These are phyloP conservation scores for Ladona fulva DNA, from an alignment of 1,140 invertebrate species.

Conservation along the genomic window DNA sequence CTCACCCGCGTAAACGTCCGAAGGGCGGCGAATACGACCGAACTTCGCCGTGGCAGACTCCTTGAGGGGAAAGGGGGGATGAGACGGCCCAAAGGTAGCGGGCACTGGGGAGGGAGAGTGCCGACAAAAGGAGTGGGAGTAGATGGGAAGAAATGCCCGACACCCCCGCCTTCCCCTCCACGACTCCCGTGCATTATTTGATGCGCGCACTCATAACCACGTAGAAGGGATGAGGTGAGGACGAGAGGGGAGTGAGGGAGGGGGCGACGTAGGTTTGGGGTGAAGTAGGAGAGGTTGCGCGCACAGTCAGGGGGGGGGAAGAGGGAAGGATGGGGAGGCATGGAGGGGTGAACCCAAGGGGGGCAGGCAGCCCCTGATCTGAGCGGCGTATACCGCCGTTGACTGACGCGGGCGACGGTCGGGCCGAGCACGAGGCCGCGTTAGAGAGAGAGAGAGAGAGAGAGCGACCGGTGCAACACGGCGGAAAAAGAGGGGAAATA, in stretches of 20 bases:
- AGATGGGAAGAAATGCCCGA: background rate
- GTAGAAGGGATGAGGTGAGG: background rate
- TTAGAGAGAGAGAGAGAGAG: background rate
- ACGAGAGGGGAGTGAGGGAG: background rate
- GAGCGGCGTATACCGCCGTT: background rate
- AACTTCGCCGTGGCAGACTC: too few relatives aligned
- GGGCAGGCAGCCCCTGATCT: background rate
- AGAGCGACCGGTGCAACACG: background rate
- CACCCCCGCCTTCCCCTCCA: background rate
- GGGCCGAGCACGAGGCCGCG: background rate
- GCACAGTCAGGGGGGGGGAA: background rate
- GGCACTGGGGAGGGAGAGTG: background rate
- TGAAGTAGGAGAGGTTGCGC: background rate
- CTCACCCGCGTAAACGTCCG: background rate
- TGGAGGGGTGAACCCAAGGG: background rate
- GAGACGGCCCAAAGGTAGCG: background rate
- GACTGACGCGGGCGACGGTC: background rate
- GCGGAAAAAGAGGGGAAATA: background rate
- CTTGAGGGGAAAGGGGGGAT: too few relatives aligned
- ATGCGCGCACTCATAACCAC: conserved; percentile 1
- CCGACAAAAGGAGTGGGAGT: background rate
- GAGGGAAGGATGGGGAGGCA: background rate
- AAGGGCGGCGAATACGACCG: too few relatives aligned
- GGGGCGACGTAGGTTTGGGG: too few relatives aligned
- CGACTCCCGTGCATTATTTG: conserved; percentile 1